Conservation (phyloP, 2,888 invertebrate genomes). For the Calephelis perditalis region DNA sequence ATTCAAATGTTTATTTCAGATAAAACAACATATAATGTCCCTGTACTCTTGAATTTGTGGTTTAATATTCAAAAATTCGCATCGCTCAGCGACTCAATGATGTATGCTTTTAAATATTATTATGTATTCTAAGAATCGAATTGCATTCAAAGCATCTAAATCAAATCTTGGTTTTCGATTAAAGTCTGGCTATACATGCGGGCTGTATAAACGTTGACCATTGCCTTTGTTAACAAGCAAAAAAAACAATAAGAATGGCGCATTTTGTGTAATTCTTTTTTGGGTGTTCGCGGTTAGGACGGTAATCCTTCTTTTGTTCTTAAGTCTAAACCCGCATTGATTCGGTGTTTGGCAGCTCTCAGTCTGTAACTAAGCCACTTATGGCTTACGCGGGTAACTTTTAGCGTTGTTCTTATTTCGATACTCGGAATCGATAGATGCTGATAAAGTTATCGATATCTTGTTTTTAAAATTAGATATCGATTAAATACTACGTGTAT, state of each 20-base stretch:
- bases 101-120: background rate
- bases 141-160: conserved; percentile 16
- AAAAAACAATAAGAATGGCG: conserved; percentile 32
- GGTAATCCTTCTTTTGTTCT: conserved; percentile 68
- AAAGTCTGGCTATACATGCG: conserved; percentile 24
- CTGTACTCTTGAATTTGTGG: background rate
- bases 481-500: no score
- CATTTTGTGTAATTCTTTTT: conserved; percentile 54
- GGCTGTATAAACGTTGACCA: conserved; percentile 37
- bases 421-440: background rate
- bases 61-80: no score
- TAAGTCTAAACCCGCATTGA: conserved; percentile 59
- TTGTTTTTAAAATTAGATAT: background rate
- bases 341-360: conserved; percentile 61
- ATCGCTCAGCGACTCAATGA: no score
- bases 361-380: conserved; percentile 73
- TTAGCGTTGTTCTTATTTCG: conserved; percentile 22
- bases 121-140: conserved; percentile 1
- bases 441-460: conserved; percentile 29
- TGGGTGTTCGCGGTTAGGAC: conserved; percentile 33
- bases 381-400: conserved; percentile 43
- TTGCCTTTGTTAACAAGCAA: conserved; percentile 36
- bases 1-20: conserved; percentile 7
- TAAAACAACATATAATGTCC: background rate
- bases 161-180: conserved; percentile 16